Evolutionary conservation across 2,888 invertebrate genomes (phyloP).

Genomic region (Tenthredo mesomela): DNA sequence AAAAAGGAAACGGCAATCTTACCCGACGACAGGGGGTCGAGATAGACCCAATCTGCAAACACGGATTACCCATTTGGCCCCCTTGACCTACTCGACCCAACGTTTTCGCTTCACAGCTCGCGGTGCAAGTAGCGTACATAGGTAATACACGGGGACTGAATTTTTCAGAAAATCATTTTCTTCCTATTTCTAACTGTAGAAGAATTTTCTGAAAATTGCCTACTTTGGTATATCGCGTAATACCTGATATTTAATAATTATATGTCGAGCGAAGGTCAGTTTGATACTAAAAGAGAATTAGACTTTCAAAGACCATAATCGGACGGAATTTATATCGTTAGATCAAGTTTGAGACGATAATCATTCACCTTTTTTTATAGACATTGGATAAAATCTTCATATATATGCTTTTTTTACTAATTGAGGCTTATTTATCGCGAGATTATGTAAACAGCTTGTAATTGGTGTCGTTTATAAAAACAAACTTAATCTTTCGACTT

Average conservation of each 20-base stretch:
- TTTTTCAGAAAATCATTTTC: neutral
- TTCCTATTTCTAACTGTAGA: neutral
- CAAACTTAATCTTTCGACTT: slow-evolving; percentile 21
- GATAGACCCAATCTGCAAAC: slow-evolving; percentile 77
- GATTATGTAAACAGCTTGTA: neutral
- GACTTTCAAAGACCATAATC: neutral
- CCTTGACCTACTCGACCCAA: slow-evolving; percentile 27
- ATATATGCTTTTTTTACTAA: no score
- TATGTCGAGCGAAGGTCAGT: no score
- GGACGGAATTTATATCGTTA: neutral
- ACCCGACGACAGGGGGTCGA: slow-evolving; percentile 71
- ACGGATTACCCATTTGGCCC: slow-evolving; percentile 76
- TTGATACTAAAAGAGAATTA: neutral
- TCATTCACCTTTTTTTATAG: neutral
- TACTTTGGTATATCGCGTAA: neutral
- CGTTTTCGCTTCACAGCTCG: neutral
- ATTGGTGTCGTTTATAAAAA: slow-evolving; percentile 9
- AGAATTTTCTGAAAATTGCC: neutral
- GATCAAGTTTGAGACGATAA: neutral
- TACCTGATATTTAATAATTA: no score
- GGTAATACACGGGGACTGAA: neutral
- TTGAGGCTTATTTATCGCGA: neutral
- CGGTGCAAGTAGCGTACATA: neutral
- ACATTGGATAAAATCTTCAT: no score
- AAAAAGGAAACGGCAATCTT: slow-evolving; percentile 75